Base-by-base conservation (phyloP, 2,888 invertebrate species). In the Epinotia ramella region DNA sequence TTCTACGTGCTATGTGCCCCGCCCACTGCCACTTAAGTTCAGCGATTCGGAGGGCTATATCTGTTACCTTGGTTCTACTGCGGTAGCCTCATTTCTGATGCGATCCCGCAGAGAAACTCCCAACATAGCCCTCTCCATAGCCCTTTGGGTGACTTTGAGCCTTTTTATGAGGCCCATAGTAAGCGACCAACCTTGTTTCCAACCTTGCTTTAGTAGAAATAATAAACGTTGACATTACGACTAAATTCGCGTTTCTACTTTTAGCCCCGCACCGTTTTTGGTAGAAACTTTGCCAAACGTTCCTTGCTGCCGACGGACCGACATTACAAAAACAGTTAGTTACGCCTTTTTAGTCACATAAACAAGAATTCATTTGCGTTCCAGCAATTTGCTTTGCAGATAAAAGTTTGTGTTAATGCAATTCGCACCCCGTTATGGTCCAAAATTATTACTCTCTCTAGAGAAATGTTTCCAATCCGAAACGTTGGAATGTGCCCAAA, bases 401-500 rank as follows among this genome's bases (percentile, higher is more conserved):
- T 59, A 28, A 64, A 59, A 65, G 56, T 57, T 33, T 64, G 53
- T 24, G 59, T 49, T 49, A 65, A 74, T 49, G 63, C 57, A 70
- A 59, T 70, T 74, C 49, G 12, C 59, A 59, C 46, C 57, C 64
- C 74, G 65, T 65, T 70, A 59, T 69, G 56, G 60, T 40, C 44
- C 60, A 62, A 70, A 62, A 72, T 72, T 76, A 67, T 72, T 59
- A 63, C 40, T 24, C 64, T 67, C 69, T 66, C 65, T 66, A 40
- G 46, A 76, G 62, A 67, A 71, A 63, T 33, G 53, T 46, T n/a
- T 66, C 66, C 66, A 72, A 72, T 72, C 67, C 20, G 28, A 72
- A 46, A 60, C 74, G 70, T 46, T 76, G 76, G 67, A 46, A 49
- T 62, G 62, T 56, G 18, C 62, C 76, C 76, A 76, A 76, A 62